Evolutionary conservation across 1,140 invertebrate genomes (phyloP).

Genomic region (Hestina assimilis): DNA sequence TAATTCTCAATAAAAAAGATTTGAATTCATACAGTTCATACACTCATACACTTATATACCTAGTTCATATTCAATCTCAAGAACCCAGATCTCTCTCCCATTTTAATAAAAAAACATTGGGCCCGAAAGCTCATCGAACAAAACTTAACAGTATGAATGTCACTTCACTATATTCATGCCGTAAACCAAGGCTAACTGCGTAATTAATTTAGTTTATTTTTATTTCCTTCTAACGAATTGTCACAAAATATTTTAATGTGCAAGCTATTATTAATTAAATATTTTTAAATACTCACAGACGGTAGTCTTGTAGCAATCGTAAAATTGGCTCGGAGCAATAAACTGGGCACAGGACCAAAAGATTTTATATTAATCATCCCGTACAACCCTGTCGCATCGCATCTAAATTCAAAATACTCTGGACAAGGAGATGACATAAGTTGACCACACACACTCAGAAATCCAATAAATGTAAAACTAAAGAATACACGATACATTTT

Average conservation of each 20-base stretch:
- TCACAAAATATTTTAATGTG: background rate
- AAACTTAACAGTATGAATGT: too few species aligned
- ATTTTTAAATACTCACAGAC: conserved; percentile 28
- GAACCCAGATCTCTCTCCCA: too few species aligned
- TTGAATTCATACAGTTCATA: too few species aligned
- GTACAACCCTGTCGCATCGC: conserved; percentile 30
- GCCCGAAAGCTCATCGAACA: too few species aligned
- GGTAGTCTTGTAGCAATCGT: conserved; percentile 35
- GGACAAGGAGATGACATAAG: conserved; percentile 39
- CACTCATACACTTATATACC: too few species aligned
- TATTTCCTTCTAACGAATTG: too few species aligned
- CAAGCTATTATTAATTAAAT: background rate
- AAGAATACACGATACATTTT: conserved; percentile 28
- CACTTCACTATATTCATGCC: too few species aligned
- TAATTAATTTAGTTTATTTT: too few species aligned
- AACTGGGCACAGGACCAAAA: conserved; percentile 25
- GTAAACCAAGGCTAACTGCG: too few species aligned
- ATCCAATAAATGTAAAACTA: conserved; percentile 25
- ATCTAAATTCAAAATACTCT: conserved; percentile 40
- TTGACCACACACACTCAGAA: conserved; percentile 25
- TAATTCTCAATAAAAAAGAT: too few species aligned
- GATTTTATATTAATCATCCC: conserved; percentile 33
- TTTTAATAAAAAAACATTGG: too few species aligned
- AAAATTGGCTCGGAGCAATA: conserved; percentile 35
- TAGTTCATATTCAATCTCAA: too few species aligned